These are phyloP conservation scores for Coelinius sp. DNA, from an alignment of 2,888 invertebrate species.

Conservation along the genomic window DNA sequence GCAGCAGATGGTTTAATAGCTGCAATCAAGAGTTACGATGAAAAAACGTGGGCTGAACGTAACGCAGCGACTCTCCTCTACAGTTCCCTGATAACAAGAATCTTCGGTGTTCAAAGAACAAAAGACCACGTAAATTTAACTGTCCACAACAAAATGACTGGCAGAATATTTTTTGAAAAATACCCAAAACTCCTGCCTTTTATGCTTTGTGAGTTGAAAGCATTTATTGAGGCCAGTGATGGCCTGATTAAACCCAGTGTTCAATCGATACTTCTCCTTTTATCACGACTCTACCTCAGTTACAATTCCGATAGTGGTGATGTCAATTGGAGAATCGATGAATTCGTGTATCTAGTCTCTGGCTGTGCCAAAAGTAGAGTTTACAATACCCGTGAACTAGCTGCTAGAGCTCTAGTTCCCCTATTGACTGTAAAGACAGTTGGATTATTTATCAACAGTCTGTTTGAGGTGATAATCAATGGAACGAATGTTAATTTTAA, in stretches of 20 bases:
- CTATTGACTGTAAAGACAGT: slow-evolving; percentile 72
- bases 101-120: slow-evolving; percentile 87
- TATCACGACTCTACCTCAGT: slow-evolving; percentile 85
- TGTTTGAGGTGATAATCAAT: slow-evolving; percentile 61
- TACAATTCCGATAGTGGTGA: slow-evolving; percentile 78
- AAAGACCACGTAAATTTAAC: slow-evolving; percentile 75
- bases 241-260: slow-evolving; percentile 76
- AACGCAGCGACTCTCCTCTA: slow-evolving; percentile 91
- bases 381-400: slow-evolving; percentile 80
- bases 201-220: slow-evolving; percentile 71
- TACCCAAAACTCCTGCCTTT: slow-evolving; percentile 78
- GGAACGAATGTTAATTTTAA: slow-evolving; percentile 45
- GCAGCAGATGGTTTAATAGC: slow-evolving; percentile 80
- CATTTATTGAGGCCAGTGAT: slow-evolving; percentile 61
- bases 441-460: slow-evolving; percentile 56
- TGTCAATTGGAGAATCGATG: slow-evolving; percentile 77
- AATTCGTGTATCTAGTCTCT: slow-evolving; percentile 78
- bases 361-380: slow-evolving; percentile 78
- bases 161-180: slow-evolving; percentile 84
- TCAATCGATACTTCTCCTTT: slow-evolving; percentile 83
- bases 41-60: slow-evolving; percentile 84
- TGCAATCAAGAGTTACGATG: slow-evolving; percentile 83
- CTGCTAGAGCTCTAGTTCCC: slow-evolving; percentile 80
- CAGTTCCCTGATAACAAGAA: slow-evolving; percentile 84
- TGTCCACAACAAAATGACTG: slow-evolving; percentile 80